Conservation (phyloP, 1,140 invertebrate genomes). For the Halesus radiatus region DNA sequence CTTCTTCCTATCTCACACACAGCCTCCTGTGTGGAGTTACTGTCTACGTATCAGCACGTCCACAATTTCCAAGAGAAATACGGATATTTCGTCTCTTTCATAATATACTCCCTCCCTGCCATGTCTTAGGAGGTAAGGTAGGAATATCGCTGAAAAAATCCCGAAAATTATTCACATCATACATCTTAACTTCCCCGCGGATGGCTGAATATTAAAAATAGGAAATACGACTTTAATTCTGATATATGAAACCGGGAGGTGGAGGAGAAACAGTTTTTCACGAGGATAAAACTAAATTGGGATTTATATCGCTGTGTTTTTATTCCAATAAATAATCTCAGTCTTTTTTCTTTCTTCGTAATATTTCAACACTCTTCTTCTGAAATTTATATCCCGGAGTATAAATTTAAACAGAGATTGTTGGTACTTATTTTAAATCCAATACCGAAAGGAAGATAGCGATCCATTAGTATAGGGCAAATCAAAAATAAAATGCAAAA, state of each 20-base stretch:
- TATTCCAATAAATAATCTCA: constrained; percentile 17
- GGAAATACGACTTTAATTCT: constrained; percentile 34
- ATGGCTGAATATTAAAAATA: constrained; percentile 41
- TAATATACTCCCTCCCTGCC: not conserved
- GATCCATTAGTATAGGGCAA: too few species aligned
- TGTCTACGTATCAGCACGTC: too few species aligned
- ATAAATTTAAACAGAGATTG: too few species aligned
- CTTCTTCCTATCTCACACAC: too few species aligned
- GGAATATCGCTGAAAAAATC: constrained; percentile 24
- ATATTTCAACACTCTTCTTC: too few species aligned
- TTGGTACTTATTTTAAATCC: too few species aligned
- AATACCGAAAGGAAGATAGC: too few species aligned
- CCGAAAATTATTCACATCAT: constrained; percentile 29
- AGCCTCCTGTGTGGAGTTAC: too few species aligned
- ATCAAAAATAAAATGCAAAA: too few species aligned
- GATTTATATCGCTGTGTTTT: constrained; percentile 28
- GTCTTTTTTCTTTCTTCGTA: too few species aligned
- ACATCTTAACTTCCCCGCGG: constrained; percentile 31
- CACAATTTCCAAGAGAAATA: too few species aligned
- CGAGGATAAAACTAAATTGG: constrained; percentile 25
- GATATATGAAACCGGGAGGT: constrained; percentile 22
- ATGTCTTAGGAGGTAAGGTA: not conserved
- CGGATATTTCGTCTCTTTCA: not conserved
- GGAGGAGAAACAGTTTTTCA: constrained; percentile 3
- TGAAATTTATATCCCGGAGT: too few species aligned